Conservation (phyloP, 2,113 vertebrate species). For the Columba livia region DNA sequence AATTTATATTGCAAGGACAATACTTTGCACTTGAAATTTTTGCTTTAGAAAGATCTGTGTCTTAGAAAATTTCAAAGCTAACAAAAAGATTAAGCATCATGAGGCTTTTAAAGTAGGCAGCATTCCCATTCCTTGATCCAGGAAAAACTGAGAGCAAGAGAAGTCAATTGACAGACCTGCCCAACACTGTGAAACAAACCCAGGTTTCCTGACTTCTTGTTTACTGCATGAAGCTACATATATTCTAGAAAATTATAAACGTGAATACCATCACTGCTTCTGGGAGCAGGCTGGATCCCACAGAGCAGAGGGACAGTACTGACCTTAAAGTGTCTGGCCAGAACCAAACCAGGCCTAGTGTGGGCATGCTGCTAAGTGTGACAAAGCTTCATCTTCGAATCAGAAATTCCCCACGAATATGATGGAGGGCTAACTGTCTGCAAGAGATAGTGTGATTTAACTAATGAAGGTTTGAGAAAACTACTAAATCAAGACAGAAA, state of each 20-base stretch:
- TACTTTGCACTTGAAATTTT: not conserved
- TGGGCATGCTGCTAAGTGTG: not conserved
- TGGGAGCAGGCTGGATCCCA: not conserved
- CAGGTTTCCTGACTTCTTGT: conserved; percentile 3
- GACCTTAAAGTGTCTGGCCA: not conserved
- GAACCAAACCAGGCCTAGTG: not conserved
- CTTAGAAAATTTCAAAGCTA: not conserved
- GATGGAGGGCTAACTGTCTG: not conserved
- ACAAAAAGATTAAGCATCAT: not conserved
- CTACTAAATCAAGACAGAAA: not conserved
- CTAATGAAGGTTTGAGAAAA: not conserved
- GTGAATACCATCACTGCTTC: not conserved
- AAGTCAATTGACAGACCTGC: not conserved
- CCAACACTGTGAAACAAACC: not conserved
- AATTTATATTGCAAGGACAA: not conserved
- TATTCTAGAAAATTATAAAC: not conserved
- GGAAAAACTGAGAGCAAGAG: not conserved
- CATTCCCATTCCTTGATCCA: not conserved
- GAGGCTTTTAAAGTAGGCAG: not conserved
- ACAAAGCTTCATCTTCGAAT: not conserved
- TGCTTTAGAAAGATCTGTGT: not conserved
- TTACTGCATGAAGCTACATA: not conserved
- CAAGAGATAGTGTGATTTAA: not conserved
- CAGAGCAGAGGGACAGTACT: not conserved
- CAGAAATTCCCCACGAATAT: not conserved